Evolutionary conservation across 1,140 invertebrate species (phyloP).

Genomic region (Papilio machaon): DNA sequence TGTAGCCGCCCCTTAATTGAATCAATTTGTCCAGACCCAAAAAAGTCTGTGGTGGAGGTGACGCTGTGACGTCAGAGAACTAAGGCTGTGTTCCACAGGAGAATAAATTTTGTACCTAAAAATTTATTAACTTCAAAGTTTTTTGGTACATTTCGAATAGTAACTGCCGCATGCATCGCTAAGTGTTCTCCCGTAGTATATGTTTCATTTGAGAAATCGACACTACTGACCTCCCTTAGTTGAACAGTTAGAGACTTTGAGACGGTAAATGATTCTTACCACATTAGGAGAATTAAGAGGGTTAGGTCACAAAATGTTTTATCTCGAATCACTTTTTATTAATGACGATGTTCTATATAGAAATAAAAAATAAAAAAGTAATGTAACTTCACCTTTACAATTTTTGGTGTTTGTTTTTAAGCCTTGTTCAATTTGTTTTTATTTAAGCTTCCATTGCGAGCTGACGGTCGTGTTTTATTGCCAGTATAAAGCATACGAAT

Average conservation of each 20-base stretch:
- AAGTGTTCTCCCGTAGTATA: neutral
- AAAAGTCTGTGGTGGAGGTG: conserved; percentile 52
- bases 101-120: neutral
- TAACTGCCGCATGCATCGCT: too few relatives aligned
- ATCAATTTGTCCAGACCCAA: conserved; percentile 77
- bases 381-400: conserved; percentile 44
- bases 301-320: too few relatives aligned
- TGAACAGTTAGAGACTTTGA: too few relatives aligned
- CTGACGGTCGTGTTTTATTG: conserved; percentile 58
- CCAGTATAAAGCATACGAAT: conserved; percentile 42
- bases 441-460: conserved; percentile 66
- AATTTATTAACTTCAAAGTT: neutral
- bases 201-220: too few relatives aligned
- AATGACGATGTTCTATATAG: neutral
- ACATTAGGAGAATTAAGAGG: neutral
- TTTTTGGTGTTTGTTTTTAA: conserved; percentile 61
- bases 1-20: conserved; percentile 69
- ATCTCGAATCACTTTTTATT: neutral
- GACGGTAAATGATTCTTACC: too few relatives aligned
- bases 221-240: too few relatives aligned
- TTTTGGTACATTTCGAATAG: too few relatives aligned
- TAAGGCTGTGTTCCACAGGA: conserved; percentile 39
- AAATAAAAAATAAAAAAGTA: neutral
- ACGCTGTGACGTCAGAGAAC: conserved; percentile 40
- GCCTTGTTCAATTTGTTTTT: conserved; percentile 72